These are phyloP conservation scores for Drosophila pseudoobscura DNA, from an alignment of 1,140 invertebrate species.

Conservation along the genomic window DNA sequence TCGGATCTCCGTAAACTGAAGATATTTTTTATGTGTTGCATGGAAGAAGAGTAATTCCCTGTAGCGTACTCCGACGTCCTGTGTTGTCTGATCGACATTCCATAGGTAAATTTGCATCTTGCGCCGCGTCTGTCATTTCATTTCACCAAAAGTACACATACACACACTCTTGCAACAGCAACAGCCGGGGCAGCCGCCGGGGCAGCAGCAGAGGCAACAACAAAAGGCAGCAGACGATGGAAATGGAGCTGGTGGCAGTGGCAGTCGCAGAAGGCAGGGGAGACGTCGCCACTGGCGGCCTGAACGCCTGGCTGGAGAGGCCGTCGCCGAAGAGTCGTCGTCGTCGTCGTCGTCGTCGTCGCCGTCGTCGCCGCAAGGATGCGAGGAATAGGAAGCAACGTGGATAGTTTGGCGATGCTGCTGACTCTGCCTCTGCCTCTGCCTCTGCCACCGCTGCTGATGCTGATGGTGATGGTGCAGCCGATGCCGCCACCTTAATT, in stretches of 20 bases:
- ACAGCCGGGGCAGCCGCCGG: slow-evolving; percentile 26
- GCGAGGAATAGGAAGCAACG: slow-evolving; percentile 74
- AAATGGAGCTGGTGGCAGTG: slow-evolving; percentile 30
- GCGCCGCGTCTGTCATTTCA: slow-evolving; percentile 78
- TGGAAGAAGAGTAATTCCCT: background rate
- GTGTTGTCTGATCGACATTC: slow-evolving; percentile 54
- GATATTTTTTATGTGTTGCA: no score
- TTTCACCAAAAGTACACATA: slow-evolving; percentile 76
- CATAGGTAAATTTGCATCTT: slow-evolving; percentile 81
- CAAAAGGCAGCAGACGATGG: slow-evolving; percentile 50
- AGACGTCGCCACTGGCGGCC: slow-evolving; percentile 67
- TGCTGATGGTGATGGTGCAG: slow-evolving; percentile 47
- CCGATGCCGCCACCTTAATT: slow-evolving; percentile 79
- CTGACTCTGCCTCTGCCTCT: slow-evolving; percentile 13
- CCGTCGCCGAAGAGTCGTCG: slow-evolving; percentile 22
- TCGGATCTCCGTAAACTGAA: no score
- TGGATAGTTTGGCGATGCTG: slow-evolving; percentile 56
- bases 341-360: slow-evolving; percentile 31
- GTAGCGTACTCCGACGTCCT: slow-evolving; percentile 36
- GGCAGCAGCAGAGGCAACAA: slow-evolving; percentile 34
- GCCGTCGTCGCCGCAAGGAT: slow-evolving; percentile 70
- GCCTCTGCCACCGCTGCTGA: slow-evolving; percentile 5
- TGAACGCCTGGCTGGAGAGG: slow-evolving; percentile 61
- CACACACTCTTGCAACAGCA: slow-evolving; percentile 29
- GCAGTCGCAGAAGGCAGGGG: slow-evolving; percentile 13